Conservation (phyloP, 1,140 invertebrate species). For the Drosophila leontia region DNA sequence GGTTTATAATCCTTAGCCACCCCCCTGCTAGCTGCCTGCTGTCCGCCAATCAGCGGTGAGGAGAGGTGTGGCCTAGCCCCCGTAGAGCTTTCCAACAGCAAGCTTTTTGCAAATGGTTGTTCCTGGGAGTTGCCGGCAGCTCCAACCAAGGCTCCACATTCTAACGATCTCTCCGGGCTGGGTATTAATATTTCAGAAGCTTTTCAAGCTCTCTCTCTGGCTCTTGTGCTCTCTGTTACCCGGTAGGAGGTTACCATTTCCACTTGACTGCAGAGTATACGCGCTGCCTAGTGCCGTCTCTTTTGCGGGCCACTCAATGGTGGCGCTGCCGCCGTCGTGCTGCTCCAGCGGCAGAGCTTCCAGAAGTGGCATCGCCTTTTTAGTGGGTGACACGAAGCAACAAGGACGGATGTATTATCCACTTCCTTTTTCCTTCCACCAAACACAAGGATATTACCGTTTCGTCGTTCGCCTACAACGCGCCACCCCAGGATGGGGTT, state of each 20-base stretch:
- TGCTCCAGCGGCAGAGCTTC: conserved; percentile 38
- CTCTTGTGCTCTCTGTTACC: neutral
- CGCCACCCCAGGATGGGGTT: conserved; percentile 9
- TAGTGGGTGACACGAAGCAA: conserved; percentile 85
- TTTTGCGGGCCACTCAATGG: conserved; percentile 41
- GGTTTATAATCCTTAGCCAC: conserved; percentile 79
- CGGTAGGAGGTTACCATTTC: conserved; percentile 76
- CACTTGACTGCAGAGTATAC: conserved; percentile 59
- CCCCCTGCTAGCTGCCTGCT: conserved; percentile 57
- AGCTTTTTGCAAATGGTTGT: conserved; percentile 67
- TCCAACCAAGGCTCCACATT: neutral
- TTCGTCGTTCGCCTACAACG: conserved; percentile 79
- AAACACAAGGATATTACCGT: conserved; percentile 85
- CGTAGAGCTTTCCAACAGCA: conserved; percentile 29
- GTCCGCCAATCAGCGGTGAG: conserved; percentile 78
- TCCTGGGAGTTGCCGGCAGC: conserved; percentile 5
- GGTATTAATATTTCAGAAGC: neutral
- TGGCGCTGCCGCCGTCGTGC: conserved; percentile 38
- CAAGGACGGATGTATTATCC: conserved; percentile 85
- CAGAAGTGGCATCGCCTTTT: conserved; percentile 81
- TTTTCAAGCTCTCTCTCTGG: conserved; percentile 26
- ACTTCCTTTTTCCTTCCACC: conserved; percentile 85
- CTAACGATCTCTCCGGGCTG: conserved; percentile 23
- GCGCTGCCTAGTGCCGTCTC: conserved; percentile 36
- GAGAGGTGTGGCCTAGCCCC: conserved; percentile 77